A percentile compares a stretch with the other conserved stretches of the same genome.
phyloP scores from a whole-genome alignment of 2,888 invertebrate genomes.

The Calameuta filiformis region DNA sequence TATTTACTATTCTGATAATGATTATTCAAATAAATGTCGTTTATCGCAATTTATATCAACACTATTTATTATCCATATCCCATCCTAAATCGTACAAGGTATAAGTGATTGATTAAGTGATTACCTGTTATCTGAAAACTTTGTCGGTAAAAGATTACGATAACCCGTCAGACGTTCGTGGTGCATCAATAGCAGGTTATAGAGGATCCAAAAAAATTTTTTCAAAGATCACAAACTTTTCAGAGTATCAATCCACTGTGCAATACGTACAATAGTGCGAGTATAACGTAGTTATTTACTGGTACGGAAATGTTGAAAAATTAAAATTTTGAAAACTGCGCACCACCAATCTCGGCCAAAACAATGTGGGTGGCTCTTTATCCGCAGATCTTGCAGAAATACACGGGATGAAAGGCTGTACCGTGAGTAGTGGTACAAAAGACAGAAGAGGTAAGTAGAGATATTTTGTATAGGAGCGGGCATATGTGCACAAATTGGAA shows the following conservation, averaged over 20 bases:
- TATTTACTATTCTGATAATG: conserved; percentile 55
- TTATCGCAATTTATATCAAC: conserved; percentile 41
- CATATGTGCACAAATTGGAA: background rate
- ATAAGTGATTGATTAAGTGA: background rate
- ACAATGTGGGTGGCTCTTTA: no score
- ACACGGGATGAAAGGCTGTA: no score
- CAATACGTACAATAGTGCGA: no score
- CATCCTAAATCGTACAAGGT: background rate
- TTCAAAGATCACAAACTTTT: background rate
- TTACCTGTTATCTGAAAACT: no score
- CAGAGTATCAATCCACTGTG: background rate
- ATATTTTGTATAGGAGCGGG: background rate
- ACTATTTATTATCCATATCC: background rate
- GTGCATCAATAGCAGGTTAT: background rate
- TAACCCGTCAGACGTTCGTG: background rate
- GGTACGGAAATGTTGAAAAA: no score
- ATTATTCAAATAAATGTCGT: conserved; percentile 61
- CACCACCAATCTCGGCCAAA: no score
- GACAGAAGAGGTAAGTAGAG: background rate
- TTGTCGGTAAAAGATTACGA: background rate
- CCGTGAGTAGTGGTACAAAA: no score
- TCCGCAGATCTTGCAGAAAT: no score
- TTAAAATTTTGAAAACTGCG: no score
- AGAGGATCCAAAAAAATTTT: background rate
- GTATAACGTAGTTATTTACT: no score